phyloP scores from a whole-genome alignment of 2,888 invertebrate species.

The Trilocha varians region DNA sequence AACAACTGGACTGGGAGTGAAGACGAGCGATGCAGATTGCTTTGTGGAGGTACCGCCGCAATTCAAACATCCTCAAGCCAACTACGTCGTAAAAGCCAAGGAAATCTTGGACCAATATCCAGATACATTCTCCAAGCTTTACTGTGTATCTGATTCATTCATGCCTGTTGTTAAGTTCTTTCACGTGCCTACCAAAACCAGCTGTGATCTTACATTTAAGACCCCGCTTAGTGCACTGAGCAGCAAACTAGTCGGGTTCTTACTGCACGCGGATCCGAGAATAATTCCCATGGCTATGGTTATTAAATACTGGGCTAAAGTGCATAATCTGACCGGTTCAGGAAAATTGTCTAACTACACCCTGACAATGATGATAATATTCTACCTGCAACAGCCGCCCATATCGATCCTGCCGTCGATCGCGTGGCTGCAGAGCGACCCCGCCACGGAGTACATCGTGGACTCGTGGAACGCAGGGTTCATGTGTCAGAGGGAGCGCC shows the following conservation, averaged over 20 bases:
- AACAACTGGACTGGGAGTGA: slow-evolving; percentile 79
- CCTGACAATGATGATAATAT: slow-evolving; percentile 77
- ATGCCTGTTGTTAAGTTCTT: slow-evolving; percentile 85
- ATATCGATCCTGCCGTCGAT: slow-evolving; percentile 71
- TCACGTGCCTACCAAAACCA: slow-evolving; percentile 74
- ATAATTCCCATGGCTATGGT: slow-evolving; percentile 75
- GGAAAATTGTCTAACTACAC: slow-evolving; percentile 80
- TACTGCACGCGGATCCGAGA: slow-evolving; percentile 72
- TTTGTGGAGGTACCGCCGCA: slow-evolving; percentile 66
- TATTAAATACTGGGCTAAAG: slow-evolving; percentile 83
- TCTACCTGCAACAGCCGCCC: slow-evolving; percentile 78
- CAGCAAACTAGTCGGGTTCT: slow-evolving; percentile 75
- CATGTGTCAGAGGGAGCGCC: slow-evolving; percentile 23
- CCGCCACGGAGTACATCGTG: slow-evolving; percentile 31
- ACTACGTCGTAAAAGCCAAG: slow-evolving; percentile 40
- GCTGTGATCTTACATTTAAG: slow-evolving; percentile 82
- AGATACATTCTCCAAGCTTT: slow-evolving; percentile 65
- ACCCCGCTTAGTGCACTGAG: slow-evolving; percentile 80
- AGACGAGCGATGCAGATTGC: slow-evolving; percentile 82
- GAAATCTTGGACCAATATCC: slow-evolving; percentile 45
- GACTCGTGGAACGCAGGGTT: slow-evolving; percentile 77
- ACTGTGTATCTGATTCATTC: slow-evolving; percentile 79
- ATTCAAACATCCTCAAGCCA: slow-evolving; percentile 18
- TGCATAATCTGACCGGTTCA: slow-evolving; percentile 70
- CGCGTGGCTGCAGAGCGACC: slow-evolving; percentile 51